Percentiles rank a stretch among this genome's conserved stretches.
Conservation (phyloP, 2,113 vertebrate genomes). For the Eclectus roratus region DNA sequence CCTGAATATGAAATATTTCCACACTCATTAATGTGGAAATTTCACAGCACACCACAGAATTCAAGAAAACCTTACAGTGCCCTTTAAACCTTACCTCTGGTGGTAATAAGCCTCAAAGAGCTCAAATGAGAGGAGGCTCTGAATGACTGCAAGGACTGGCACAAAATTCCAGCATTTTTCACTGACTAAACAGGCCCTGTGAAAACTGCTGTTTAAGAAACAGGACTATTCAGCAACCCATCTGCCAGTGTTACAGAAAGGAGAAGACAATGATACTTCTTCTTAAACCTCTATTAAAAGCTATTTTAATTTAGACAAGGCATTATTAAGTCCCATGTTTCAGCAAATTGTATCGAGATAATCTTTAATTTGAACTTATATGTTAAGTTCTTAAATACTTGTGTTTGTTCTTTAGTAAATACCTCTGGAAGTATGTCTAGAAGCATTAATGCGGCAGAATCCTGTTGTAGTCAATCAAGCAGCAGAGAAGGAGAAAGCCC, state of each 20-base stretch:
- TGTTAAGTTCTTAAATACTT: not conserved
- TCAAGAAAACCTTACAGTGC: not conserved
- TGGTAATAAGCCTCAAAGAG: not conserved
- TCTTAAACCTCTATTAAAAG: not conserved
- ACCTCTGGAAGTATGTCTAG: not conserved
- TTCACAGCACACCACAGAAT: not conserved
- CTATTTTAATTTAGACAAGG: not conserved
- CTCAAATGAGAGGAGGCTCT: not conserved
- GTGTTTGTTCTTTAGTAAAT: not conserved
- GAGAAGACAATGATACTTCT: fast-evolving
- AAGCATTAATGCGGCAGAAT: not conserved
- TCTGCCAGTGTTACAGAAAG: not conserved
- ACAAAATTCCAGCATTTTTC: not conserved
- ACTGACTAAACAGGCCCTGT: not conserved
- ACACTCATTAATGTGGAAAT: not conserved
- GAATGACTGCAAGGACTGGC: not conserved
- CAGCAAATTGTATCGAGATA: not conserved
- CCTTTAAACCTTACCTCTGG: not conserved
- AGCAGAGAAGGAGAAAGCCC: not conserved
- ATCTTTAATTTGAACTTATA: not conserved
- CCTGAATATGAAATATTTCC: not conserved
- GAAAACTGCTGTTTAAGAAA: not conserved
- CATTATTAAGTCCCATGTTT: not conserved
- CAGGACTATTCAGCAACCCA: not conserved
- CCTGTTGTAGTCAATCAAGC: not conserved